Evolutionary conservation across 2,113 vertebrate genomes (phyloP), one percentile per base, ranked within the genome.

Genomic region (Pitta sordida): DNA sequence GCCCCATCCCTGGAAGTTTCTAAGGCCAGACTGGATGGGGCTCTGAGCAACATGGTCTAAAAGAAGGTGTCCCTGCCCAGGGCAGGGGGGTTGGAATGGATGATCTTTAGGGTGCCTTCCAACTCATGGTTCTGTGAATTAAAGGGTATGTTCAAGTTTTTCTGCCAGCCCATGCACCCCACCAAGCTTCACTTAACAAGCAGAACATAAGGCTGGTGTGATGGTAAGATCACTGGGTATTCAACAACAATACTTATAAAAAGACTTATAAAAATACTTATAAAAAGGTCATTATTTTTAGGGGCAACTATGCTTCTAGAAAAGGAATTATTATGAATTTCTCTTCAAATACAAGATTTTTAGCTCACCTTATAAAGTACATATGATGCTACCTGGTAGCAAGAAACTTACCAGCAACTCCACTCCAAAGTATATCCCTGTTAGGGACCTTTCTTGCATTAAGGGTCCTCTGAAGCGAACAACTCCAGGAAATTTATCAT

Each of bases 371-470:
- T 55, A 48, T 21, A 89, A 89, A 60, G 51, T 6, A 29, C 15
- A 10, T 29, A 64, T 18, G 32, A 68, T n/a, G 23, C 1, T 55
- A 20, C 15, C 13, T 16, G 21, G 37, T 20, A 44, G 19, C n/a
- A 64, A 90, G n/a, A 44, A 69, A 97, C 99, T 99, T 97, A 99
- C 99, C 99, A 99, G 97, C 85, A 99, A 96, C 93, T 99, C 99
- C 24, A 99, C 99, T 95, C 99, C 99, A 82, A 99, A 99, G 98
- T 99, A 99, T 93, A 99, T 98, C 43, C 99, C 99, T 8, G 98
- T 98, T 44, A 99, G 98, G 3, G 98, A 98, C 91, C 99, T 97
- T 95, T 99, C 99, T 13, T 99, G 98, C 77, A 99, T 96, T 49
- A 99, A 97, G 1, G 99, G 98, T 84, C 99, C 99, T 94, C 98